phyloP scores from a whole-genome alignment of 2,113 vertebrate species.

The Ophthalmolycus amberensis region DNA sequence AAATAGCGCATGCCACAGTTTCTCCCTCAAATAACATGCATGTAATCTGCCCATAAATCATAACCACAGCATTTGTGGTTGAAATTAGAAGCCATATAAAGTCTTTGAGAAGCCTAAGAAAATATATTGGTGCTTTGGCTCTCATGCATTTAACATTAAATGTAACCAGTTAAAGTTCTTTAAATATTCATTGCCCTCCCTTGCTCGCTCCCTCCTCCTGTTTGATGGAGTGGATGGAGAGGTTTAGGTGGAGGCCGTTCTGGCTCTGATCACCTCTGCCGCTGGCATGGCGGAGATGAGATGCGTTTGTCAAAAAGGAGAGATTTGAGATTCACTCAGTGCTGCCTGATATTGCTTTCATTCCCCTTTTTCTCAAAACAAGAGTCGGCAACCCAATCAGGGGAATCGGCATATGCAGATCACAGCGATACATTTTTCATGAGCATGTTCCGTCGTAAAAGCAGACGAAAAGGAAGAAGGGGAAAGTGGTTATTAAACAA shows the following conservation, averaged over 20 bases:
- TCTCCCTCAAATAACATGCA: constrained; percentile 40
- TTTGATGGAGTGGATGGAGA: constrained; percentile 63
- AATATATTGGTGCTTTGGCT: constrained; percentile 43
- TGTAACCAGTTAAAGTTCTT: constrained; percentile 74
- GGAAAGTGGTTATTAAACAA: constrained; percentile 76
- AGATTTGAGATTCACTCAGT: constrained; percentile 68
- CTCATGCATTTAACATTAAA: constrained; percentile 70
- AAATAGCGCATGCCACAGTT: constrained; percentile 43
- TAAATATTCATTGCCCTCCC: constrained; percentile 72
- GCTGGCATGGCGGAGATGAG: constrained; percentile 59
- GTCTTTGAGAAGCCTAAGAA: constrained; percentile 26
- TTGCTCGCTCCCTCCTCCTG: constrained; percentile 32
- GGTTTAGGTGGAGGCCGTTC: constrained; percentile 43
- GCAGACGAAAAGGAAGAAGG: constrained; percentile 57
- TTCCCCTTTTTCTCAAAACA: constrained; percentile 63
- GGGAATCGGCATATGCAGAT: constrained; percentile 82
- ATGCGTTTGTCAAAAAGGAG: constrained; percentile 65
- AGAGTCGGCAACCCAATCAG: constrained; percentile 70
- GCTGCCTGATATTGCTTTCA: constrained; percentile 63
- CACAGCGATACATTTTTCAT: constrained; percentile 79
- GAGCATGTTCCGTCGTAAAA: constrained; percentile 70
- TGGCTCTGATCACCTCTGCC: constrained; percentile 61
- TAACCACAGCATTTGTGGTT: constrained; percentile 43
- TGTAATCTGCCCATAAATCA: constrained; percentile 58
- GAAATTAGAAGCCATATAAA: constrained; percentile 60